Base-by-base conservation (phyloP, 2,888 invertebrate species). In the Drosophila borborema region DNA sequence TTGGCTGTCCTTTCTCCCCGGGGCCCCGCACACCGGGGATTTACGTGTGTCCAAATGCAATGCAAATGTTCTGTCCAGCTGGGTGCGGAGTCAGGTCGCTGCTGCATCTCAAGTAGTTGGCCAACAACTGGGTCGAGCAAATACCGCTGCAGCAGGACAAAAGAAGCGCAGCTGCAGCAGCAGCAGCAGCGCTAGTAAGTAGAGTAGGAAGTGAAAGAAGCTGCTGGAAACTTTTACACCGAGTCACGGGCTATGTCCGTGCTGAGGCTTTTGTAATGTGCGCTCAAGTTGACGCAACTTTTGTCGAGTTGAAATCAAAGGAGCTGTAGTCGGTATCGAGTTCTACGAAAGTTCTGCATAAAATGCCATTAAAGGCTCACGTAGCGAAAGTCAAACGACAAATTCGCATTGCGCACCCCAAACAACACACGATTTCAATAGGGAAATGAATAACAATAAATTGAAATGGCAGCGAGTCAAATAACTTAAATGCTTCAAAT, bases 331-430 rank as follows among this genome's bases (percentile, higher is more conserved):
- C 43, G 75, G 59, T 80, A 74, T 80, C 70, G 69, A 86, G 74
- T 84, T 86, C 49, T 40, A 59, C 55, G 54, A 67, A 81, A 83
- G 76, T 83, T 81, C 64, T 60, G 75, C 71, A 71, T 72, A 80
- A 80, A 89, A 78, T 76, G 66, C 85, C 87, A 86, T 86, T 89
- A 86, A 86, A 86, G 79, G 82, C 79, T 88, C 81, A 89, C 75
- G 86, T 84, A 81, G 79, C 77, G 81, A 79, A 86, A 84, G 82
- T 86, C 89, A 84, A 88, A 82, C 79, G 86, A 82, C 75, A 82
- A 89, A 88, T 86, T 89, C 86, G 84, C 86, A 86, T 72, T 77
- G 14, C 38, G 38, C 38, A 38, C 38, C 45, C 53, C 49, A 14
- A 60, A 56, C 65, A 59, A 65, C 65, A 59, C 68, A 63, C 75